phyloP scores from a whole-genome alignment of 64 coral and sea anemone genomes.

The Stichodactyla mertensii region DNA sequence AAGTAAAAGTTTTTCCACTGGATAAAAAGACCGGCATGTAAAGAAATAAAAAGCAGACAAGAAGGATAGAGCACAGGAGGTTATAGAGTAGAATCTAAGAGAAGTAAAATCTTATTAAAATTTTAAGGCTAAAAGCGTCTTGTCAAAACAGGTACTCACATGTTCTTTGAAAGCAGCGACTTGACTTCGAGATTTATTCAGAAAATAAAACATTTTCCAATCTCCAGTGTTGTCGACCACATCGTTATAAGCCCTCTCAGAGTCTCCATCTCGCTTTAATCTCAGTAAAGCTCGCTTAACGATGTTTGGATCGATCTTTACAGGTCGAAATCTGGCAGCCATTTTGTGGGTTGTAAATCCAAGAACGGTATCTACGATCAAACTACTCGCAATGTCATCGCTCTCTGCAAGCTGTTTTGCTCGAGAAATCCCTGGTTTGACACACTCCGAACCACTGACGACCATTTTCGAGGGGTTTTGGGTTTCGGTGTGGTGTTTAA shows the following conservation, averaged over 20 bases:
- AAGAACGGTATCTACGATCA: slow-evolving; percentile 69
- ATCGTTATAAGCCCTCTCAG: slow-evolving; percentile 68
- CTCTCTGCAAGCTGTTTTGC: slow-evolving; percentile 90
- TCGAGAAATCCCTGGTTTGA: slow-evolving; percentile 82
- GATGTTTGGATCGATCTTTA: slow-evolving; percentile 70
- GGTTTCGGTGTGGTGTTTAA: neutral
- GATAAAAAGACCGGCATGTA: too few species aligned
- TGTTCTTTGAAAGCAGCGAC: slow-evolving; percentile 95
- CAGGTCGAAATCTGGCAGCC: slow-evolving; percentile 86
- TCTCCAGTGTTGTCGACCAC: slow-evolving; percentile 73
- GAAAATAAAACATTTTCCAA: slow-evolving; percentile 83
- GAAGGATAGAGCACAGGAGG: neutral
- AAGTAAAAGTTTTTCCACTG: too few species aligned
- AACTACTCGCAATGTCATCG: slow-evolving; percentile 91
- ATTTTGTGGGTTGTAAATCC: slow-evolving; percentile 94
- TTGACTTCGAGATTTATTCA: slow-evolving; percentile 85
- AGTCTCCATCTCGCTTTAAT: slow-evolving; percentile 52
- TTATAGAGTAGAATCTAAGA: neutral
- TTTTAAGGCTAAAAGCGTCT: neutral
- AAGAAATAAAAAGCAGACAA: neutral
- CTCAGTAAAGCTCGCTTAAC: slow-evolving; percentile 54
- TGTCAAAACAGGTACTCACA: slow-evolving; percentile 54
- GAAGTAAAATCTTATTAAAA: neutral
- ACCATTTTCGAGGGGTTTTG: slow-evolving; percentile 7
- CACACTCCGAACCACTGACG: slow-evolving; percentile 21